Base-by-base conservation (phyloP, 2,113 vertebrate genomes). In the Semicossyphus pulcher region DNA sequence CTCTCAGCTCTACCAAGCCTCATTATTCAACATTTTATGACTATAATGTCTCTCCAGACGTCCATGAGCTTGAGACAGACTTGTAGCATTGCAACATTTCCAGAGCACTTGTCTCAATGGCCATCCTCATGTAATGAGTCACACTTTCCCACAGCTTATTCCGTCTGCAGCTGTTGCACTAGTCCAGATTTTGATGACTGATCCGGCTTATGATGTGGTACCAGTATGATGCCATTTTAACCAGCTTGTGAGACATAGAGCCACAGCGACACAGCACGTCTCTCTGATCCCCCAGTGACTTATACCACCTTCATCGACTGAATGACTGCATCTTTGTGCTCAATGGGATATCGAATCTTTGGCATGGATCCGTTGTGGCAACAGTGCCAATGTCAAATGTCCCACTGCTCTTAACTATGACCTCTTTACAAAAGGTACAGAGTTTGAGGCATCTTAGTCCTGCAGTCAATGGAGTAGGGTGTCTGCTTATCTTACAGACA, bases 101-200 rank as follows among this genome's bases (percentile, higher is more conserved):
- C 28, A 66, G 54, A 72, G 42, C 32, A 31, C 53, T 68, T 48
- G 18, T 72, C 60, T 77, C 42, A 44, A 18, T 23, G 52, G 57
- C 61, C 47, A 21, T 72, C 69, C 31, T 57, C 32, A 26, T 66
- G 51, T 68, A 63, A 78, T 75, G 75, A 84, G 34, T 80, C 66
- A 78, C 32, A 71, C 49, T 86, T 70, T 83, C 69, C 68, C 56
- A 37, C 44, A 51, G 65, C 62, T 69, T 34, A 80, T 63, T 72
- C 58, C 63, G 45, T 59, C 64, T 67, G 68, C 76, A 75, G 82
- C 76, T 84, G 78, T 59, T 67, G 45, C 44, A 62, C 39, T 32
- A 58, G 39, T 76, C 37, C 54, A 57, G 51, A 44, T 63, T 66
- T 52, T 18, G 49, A 71, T 65, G 77, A 75, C 45, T 66, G 65